Evolutionary conservation across 92 coral and sea anemone genomes (phyloP), one percentile per base, ranked within the genome.

Genomic region (Palythoa caribaeorum): DNA sequence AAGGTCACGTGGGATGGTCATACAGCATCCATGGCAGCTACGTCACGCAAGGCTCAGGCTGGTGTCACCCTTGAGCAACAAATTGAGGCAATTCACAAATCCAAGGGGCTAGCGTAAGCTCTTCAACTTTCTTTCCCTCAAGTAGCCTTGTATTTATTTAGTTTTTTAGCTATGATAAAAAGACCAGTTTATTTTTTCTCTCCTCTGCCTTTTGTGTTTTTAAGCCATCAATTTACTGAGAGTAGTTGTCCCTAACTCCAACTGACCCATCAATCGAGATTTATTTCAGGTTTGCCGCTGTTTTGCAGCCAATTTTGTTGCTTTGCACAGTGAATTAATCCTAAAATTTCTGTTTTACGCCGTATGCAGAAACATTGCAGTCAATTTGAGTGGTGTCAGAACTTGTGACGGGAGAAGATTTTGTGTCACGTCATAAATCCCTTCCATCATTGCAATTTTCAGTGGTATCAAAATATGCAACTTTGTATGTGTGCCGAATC

Each of bases 1-100:
- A 97, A 97, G 77, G 99, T 97, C 66, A 97, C 99, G 55, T 97
- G 99, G 99, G 99, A 97, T 89, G 98, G 98, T 7, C 99, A 95
- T 76, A 97, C 99, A 17, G 97, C 97, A 1, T 95, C 99, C 81
- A 97, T 97, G 94, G 96, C 97, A 38, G 98, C 99, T 17, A 97
- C 99, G 38, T 96, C 99, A 80, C 97, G 98, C 83, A 86, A 94
- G 86, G 99, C 99, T 10, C 97, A 96, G 69, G 98, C 98, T 76
- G 99, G 99, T 36, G 96, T 97, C 38, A 92, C 99, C 39, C 75
- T 97, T 6, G 99, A 97, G 51, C 98, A 97, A 73, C 99, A 97
- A 84, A 95, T 97, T 63, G 99, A 97, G 87, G 98, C 98, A 69
- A 97, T 97, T 59, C 99, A 97, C 93, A 97, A 97, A 87, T 96